phyloP scores from a whole-genome alignment of 1,140 invertebrate genomes.

The Camponotus floridanus region DNA sequence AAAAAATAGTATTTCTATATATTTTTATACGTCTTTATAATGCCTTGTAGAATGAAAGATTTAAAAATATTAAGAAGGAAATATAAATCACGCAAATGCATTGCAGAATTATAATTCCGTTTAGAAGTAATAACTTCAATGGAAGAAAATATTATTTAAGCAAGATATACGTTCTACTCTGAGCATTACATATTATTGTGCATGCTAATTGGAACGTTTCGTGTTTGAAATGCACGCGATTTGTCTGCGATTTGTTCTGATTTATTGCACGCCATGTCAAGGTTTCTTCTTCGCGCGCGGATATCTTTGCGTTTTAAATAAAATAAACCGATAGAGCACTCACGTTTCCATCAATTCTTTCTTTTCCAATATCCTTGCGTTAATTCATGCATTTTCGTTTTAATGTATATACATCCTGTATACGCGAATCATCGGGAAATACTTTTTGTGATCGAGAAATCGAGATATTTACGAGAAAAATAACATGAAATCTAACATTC shows the following conservation, averaged over 20 bases:
- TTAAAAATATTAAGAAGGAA: conserved; percentile 6
- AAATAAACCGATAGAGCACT: neutral
- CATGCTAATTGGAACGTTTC: conserved; percentile 49
- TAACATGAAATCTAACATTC: neutral
- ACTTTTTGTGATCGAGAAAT: neutral
- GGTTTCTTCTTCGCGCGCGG: conserved; percentile 21
- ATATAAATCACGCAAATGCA: conserved; percentile 23
- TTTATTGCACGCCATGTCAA: conserved; percentile 52
- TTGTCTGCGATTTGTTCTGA: conserved; percentile 47
- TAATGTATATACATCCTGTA: neutral
- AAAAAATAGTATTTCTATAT: neutral
- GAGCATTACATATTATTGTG: conserved; percentile 19
- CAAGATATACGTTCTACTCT: conserved; percentile 40
- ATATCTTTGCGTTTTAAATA: conserved; percentile 1
- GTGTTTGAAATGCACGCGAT: conserved; percentile 39
- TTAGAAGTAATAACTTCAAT: conserved; percentile 30
- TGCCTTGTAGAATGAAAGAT: neutral
- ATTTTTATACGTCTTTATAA: neutral
- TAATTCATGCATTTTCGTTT: neutral
- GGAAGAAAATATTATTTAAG: conserved; percentile 24
- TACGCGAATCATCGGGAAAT: neutral
- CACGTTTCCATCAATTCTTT: neutral
- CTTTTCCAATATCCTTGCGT: neutral
- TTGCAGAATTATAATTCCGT: neutral
- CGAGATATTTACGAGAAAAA: neutral